Evolutionary conservation across 2,888 invertebrate genomes (phyloP), one percentile per base, ranked within the genome.

Genomic region (Cancer borealis): DNA sequence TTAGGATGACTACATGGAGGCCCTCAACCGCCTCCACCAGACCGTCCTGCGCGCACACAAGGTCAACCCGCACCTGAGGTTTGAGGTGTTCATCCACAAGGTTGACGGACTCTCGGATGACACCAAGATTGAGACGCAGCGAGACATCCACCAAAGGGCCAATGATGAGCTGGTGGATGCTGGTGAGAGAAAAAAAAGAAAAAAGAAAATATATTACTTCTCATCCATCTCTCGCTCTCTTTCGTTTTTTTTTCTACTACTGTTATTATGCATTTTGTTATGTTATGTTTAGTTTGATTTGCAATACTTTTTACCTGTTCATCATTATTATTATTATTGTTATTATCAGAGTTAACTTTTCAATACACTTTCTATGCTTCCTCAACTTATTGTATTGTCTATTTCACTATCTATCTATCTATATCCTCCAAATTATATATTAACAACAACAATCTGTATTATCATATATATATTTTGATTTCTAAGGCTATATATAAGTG

Each of bases 61-160:
- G 97, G 98, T 99, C 39, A 99, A 99, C 97, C 98, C 98, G 95
- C 98, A 98, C 96, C 99, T 99, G 95, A 99, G 99, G 96, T 95
- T 95, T 73, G 95, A 91, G 93, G 79, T 98, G 88, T 99, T 99
- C 96, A 99, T 99, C 96, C 99, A 99, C 97, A 99, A 99, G 97
- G 99, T 99, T 46, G 99, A 99, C 97, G 99, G 99, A 17, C 97
- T 99, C 45, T 99, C 99, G 94, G 99, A 99, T 97, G 99, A 99
- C 97, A 98, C 98, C 96, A 99, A 99, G 97, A 99, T 99, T 98
- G 99, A 99, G 97, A 99, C 99, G 39, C 99, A 99, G 96, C 97
- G 99, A 96, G 99, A 99, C 96, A 99, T 99, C 96, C 99, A 99
- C 97, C 99, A 99, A 96, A 97, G 99, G 96, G 99, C 99, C 1